Percentiles rank a stretch among this genome's conserved stretches.
These are phyloP conservation scores for Rana temporaria DNA, from an alignment of 2,113 vertebrate species.

Conservation along the genomic window DNA sequence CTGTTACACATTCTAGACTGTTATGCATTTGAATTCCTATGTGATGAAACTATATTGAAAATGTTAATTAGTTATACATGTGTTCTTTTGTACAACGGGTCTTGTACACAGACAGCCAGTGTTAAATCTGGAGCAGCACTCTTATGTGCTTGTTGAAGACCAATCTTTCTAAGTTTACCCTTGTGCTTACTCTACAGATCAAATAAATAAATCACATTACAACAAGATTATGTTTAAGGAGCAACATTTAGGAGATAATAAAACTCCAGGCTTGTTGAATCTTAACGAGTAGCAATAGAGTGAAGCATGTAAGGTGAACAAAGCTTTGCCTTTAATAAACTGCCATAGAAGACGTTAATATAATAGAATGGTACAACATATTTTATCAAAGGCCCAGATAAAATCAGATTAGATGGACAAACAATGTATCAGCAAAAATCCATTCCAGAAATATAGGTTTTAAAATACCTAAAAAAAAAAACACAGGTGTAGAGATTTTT, in stretches of 20 bases:
- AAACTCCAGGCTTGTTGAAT: conserved; percentile 52
- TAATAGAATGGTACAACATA: neutral
- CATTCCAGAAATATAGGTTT: neutral
- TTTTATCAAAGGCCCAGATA: neutral
- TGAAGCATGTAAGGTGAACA: conserved; percentile 61
- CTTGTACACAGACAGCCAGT: conserved; percentile 12
- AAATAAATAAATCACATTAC: conserved; percentile 61
- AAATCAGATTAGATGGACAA: neutral
- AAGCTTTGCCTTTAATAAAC: conserved; percentile 54
- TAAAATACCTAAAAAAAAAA: no score
- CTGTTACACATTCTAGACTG: no score
- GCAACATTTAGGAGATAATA: conserved; percentile 66
- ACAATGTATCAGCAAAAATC: neutral
- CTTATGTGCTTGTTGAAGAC: conserved; percentile 57
- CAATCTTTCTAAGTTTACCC: conserved; percentile 54
- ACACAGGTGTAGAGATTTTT: no score
- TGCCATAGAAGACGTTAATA: neutral
- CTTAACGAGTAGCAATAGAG: conserved; percentile 61
- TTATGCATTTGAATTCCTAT: no score
- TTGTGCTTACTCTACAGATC: conserved; percentile 54
- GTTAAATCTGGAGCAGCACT: conserved; percentile 52
- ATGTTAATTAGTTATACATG: neutral
- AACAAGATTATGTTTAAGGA: conserved; percentile 60
- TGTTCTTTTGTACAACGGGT: neutral
- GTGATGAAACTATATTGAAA: neutral